A percentile compares a stretch with the other conserved stretches of the same genome.
phyloP scores from a whole-genome alignment of 2,888 invertebrate genomes.

The Caenorhabditis drosophilae region DNA sequence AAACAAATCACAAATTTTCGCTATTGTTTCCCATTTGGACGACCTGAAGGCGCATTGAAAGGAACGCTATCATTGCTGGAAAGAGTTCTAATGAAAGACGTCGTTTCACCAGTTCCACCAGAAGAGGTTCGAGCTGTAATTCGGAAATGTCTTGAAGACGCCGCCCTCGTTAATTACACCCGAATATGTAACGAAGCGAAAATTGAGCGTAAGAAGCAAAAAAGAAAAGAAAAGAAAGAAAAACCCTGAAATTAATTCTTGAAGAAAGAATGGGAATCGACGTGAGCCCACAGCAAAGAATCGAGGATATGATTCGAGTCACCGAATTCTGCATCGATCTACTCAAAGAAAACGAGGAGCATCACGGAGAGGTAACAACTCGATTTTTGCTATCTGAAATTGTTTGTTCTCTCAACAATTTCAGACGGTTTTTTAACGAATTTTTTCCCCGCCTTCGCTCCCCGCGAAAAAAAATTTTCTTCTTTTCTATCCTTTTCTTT shows the following conservation, averaged over 20 bases:
- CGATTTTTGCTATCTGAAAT: background rate
- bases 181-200: slow-evolving; percentile 93
- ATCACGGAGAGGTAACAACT: slow-evolving; percentile 92
- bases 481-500: too few species aligned
- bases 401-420: too few species aligned
- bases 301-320: slow-evolving; percentile 94
- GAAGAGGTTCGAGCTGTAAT: slow-evolving; percentile 94
- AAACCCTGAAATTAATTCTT: slow-evolving; percentile 21
- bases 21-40: slow-evolving; percentile 97
- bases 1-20: slow-evolving; percentile 98
- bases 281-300: slow-evolving; percentile 69
- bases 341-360: slow-evolving; percentile 98
- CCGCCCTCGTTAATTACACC: slow-evolving; percentile 95
- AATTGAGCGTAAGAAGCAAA: slow-evolving; percentile 82
- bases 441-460: too few species aligned
- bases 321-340: slow-evolving; percentile 98
- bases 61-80: slow-evolving; percentile 93
- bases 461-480: too few species aligned
- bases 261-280: slow-evolving; percentile 68
- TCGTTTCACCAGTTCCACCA: slow-evolving; percentile 92
- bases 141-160: slow-evolving; percentile 94
- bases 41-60: slow-evolving; percentile 96
- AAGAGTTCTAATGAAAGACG: slow-evolving; percentile 96
- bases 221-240: background rate
- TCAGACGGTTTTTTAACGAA: too few species aligned